Base-by-base conservation (phyloP, 2,113 vertebrate species). In the Holacanthus passer region DNA sequence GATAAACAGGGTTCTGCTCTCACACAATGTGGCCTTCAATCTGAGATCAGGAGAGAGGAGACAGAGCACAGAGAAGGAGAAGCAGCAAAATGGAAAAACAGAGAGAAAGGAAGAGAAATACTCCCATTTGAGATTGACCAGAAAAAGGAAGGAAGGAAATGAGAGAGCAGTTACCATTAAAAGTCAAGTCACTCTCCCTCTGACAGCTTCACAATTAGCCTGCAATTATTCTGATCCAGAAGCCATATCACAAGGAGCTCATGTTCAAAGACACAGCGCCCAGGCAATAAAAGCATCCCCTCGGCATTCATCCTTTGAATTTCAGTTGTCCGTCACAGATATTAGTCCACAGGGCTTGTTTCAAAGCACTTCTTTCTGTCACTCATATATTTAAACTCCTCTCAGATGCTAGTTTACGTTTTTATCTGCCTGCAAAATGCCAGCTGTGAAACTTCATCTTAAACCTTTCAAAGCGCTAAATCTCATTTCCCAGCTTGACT, bases 401-500 rank as follows among this genome's bases (percentile, higher is more conserved):
- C 37, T 81, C 81, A 72, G 59, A 79, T 77, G 41, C 12, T 41
- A 68, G 16, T 69, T 91, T 87, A 87, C 84, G 80, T 82, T 91
- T 95, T 82, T 90, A 65, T 89, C 73, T 58, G 0, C 43, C 48
- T 12, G 84, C 62, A 79, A 91, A 92, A 93, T 90, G 87, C 84
- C 87, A 87, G 63, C 66, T 48, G 27, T 77, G 72, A 87, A 89
- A 83, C 82, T 41, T 79, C 69, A 71, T 79, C 79, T 81, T 47
- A 79, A 77, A n/a, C 71, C 87, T 87, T 89, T 91, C 29, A 79
- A 64, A 77, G 20, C 6, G 32, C 77, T 80, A 81, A 92, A 91
- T 86, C 82, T 84, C 86, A 82, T 87, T 88, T 84, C 82, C 60
- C 71, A 13, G 68, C 82, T 80, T 70, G 82, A 65, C 53, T 90